Base-by-base conservation (phyloP, 2,888 invertebrate species). In the Eristalis pertinax region DNA sequence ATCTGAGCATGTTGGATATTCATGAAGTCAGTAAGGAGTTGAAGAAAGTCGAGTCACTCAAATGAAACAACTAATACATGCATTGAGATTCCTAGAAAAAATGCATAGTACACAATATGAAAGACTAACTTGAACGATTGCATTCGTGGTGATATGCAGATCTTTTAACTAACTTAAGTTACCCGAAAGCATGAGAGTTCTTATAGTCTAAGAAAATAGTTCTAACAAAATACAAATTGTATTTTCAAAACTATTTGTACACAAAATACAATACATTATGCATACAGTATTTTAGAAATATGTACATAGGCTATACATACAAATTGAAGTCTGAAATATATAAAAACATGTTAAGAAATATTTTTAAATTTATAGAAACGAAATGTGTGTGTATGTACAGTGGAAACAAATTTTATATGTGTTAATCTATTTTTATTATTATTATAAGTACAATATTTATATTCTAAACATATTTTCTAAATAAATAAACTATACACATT, bases 271-370 rank as follows among this genome's bases (percentile, higher is more conserved):
- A n/a, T 80, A 41, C n/a, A n/a, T n/a, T 72, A 63, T 68, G 73
- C 69, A 58, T 69, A 81, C 76, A 85, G 85, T 85, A 85, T 85
- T 85, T 81, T 81, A 85, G 81, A 69, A 81, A 81, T 84, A 76
- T 76, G 76, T 50, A 50, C 50, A 43, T 81, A 50, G 38, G 22
- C 56, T 73, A 70, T 56, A 79, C 19, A 70, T 62, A 79, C 19
- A 24, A 64, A 79, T 13, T 68, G 26, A 84, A 81, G 85, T 77
- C 76, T 81, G 81, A 41, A 65, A 67, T 60, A 72, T 35, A 32
- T 56, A 70, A 26, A 60, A 29, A 24, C 19, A 19, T 50, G 8
- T 19, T 19, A 19, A 7, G 43, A 3, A 43, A 15, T 43, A n/a
- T n/a, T n/a, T 5, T 43, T 43, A 43, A 43, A 43, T 43, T 43